Evolutionary conservation across 2,888 invertebrate genomes (phyloP).

Genomic region (Hyposoter dolosus): DNA sequence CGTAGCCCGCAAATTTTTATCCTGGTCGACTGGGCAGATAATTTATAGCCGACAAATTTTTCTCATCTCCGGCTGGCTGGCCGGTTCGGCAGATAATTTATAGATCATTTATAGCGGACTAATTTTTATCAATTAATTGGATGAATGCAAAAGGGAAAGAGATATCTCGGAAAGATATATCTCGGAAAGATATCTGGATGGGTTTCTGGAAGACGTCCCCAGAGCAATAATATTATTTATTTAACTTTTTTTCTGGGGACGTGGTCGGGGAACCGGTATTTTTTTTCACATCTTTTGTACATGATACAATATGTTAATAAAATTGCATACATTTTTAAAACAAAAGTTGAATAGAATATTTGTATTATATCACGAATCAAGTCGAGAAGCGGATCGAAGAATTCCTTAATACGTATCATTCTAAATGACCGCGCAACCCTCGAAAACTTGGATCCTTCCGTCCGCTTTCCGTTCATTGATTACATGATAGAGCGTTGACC

Average conservation of each 20-base stretch:
- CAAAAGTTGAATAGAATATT: not conserved
- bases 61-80: too few relatives aligned
- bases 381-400: constrained; percentile 12
- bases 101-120: not conserved
- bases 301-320: not conserved
- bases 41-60: too few relatives aligned
- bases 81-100: not conserved
- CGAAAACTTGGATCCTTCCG: constrained; percentile 9
- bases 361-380: not conserved
- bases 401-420: not conserved
- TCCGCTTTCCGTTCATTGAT: constrained; percentile 2
- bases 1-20: too few relatives aligned
- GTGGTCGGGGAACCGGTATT: too few relatives aligned
- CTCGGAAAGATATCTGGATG: too few relatives aligned
- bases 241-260: too few relatives aligned
- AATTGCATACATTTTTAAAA: not conserved
- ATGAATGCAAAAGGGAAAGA: not conserved
- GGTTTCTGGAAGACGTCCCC: too few relatives aligned
- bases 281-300: not conserved
- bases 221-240: too few relatives aligned
- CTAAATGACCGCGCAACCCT: constrained; percentile 6
- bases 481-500: not conserved
- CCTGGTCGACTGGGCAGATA: too few relatives aligned
- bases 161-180: too few relatives aligned
- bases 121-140: not conserved